Evolutionary conservation across 2,113 vertebrate species (phyloP).

Genomic region (Choloepus hoffmanni): DNA sequence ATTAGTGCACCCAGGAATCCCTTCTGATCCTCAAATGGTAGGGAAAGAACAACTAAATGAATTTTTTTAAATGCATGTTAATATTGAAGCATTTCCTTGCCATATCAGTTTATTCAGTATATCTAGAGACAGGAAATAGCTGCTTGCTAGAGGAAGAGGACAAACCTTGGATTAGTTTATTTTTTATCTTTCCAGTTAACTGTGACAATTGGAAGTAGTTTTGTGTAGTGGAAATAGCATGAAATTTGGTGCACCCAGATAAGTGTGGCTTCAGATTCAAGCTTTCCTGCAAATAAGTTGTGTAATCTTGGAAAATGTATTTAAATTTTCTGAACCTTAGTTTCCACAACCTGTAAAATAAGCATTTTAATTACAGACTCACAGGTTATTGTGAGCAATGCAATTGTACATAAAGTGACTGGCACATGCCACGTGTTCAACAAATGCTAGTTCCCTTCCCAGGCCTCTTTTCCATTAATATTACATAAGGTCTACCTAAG

Average conservation of each 20-base stretch:
- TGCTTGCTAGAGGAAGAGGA: not conserved
- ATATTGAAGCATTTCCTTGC: not conserved
- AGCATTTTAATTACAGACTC: not conserved
- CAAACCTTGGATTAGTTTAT: not conserved
- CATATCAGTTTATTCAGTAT: not conserved
- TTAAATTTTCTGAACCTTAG: not conserved
- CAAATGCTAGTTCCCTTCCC: not conserved
- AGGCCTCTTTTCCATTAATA: not conserved
- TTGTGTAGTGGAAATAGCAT: not conserved
- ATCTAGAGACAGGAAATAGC: not conserved
- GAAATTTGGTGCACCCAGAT: not conserved
- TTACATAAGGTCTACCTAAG: not conserved
- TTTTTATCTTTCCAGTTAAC: not conserved
- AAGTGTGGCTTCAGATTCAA: not conserved
- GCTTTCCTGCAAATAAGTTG: not conserved
- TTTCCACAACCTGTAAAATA: not conserved
- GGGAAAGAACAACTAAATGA: not conserved
- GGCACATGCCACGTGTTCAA: not conserved
- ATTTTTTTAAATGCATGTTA: not conserved
- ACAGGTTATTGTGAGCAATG: not conserved
- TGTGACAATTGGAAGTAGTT: too few relatives aligned
- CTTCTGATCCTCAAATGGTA: not conserved
- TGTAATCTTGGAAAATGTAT: not conserved
- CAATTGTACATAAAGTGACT: not conserved
- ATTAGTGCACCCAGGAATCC: not conserved